A percentile compares a stretch with the other conserved stretches of the same genome.
phyloP scores from a whole-genome alignment of 2,113 vertebrate species.

The Ranitomeya imitator region DNA sequence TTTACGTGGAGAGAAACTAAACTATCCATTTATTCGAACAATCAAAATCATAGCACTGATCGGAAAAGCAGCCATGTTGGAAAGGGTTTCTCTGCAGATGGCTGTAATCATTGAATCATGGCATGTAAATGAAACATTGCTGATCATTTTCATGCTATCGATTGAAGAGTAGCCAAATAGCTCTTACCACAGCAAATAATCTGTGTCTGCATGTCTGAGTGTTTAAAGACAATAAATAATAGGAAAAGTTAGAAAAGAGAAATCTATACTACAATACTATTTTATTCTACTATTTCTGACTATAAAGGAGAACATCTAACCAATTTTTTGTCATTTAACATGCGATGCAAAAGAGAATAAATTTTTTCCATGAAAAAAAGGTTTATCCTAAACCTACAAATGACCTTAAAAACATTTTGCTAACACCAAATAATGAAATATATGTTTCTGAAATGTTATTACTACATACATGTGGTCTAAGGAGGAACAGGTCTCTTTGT shows the following conservation, averaged over 20 bases:
- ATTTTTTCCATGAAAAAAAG: no score
- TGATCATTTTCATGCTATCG: neutral
- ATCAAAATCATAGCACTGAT: neutral
- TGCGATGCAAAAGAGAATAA: no score
- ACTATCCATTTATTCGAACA: neutral
- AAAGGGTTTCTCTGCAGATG: conserved; percentile 1
- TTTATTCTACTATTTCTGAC: neutral
- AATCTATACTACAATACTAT: no score
- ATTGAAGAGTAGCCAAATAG: neutral
- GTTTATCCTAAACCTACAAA: no score
- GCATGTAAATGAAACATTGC: neutral
- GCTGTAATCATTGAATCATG: neutral
- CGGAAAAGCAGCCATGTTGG: neutral
- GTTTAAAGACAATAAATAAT: neutral
- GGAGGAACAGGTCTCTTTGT: no score
- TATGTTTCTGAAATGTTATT: no score
- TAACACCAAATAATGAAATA: no score
- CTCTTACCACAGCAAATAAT: neutral
- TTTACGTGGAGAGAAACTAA: no score
- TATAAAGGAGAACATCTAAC: neutral
- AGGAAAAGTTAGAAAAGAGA: neutral
- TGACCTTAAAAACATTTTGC: no score
- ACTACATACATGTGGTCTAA: no score
- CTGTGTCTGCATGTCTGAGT: neutral
- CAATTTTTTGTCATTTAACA: no score